phyloP scores from a whole-genome alignment of 1,140 invertebrate species.

The Drosophila lacertosa region DNA sequence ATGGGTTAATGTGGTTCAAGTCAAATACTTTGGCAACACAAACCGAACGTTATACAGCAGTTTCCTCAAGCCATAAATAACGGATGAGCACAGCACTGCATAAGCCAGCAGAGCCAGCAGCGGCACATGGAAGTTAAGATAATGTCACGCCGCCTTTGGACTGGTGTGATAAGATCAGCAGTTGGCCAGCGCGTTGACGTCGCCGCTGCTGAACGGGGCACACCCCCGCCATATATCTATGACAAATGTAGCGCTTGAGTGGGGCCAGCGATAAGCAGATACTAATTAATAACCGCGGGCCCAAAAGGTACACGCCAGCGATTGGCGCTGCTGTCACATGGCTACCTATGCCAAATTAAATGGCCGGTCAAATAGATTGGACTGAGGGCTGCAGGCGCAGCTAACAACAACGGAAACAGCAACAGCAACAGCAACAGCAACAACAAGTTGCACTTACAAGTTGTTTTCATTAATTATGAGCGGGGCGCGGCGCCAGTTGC shows the following conservation, averaged over 20 bases:
- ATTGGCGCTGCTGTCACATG: conserved; percentile 62
- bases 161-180: conserved; percentile 62
- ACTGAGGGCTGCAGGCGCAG: conserved; percentile 15
- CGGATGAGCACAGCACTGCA: conserved; percentile 50
- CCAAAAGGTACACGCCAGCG: conserved; percentile 23
- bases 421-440: conserved; percentile 6
- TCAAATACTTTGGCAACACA: not conserved
- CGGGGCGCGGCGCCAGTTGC: conserved; percentile 35
- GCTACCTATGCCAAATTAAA: conserved; percentile 54
- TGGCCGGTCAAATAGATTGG: conserved; percentile 39
- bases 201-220: conserved; percentile 25
- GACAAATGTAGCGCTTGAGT: conserved; percentile 71
- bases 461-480: conserved; percentile 79
- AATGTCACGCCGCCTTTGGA: conserved; percentile 62
- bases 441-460: conserved; percentile 43
- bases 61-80: conserved; percentile 56
- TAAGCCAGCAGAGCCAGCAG: conserved; percentile 25
- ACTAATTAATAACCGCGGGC: conserved; percentile 73
- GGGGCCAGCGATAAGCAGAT: conserved; percentile 71
- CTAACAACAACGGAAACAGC: conserved; percentile 26
- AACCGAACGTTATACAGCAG: conserved; percentile 1
- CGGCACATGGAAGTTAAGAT: conserved; percentile 55
- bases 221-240: conserved; percentile 72
- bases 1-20: conserved; percentile 13
- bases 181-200: conserved; percentile 32